Evolutionary conservation across 2,888 invertebrate genomes (phyloP).

Genomic region (Drosophila fungiperda): DNA sequence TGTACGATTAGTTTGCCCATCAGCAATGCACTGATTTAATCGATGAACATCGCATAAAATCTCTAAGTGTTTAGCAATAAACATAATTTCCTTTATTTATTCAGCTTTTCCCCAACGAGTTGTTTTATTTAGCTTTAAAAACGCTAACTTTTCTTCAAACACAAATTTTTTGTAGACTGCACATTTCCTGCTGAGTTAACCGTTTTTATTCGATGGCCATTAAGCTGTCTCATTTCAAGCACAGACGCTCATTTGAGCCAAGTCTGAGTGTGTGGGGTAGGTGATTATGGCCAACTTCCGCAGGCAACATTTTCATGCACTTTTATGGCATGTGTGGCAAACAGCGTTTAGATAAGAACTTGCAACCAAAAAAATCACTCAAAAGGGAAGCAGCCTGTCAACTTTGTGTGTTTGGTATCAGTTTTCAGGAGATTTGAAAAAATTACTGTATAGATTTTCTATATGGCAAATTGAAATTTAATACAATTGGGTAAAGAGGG

Average conservation of each 20-base stretch:
- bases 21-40: neutral
- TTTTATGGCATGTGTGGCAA: conserved; percentile 39
- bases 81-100: accelerated
- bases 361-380: conserved; percentile 14
- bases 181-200: conserved; percentile 66
- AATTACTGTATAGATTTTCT: conserved; percentile 3
- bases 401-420: conserved; percentile 32
- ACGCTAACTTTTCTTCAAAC: neutral
- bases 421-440: conserved; percentile 31
- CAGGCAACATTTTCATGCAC: conserved; percentile 41
- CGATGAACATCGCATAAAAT: neutral
- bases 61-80: neutral
- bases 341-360: conserved; percentile 65
- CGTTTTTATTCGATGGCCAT: conserved; percentile 56
- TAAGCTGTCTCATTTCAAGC: neutral
- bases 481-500: conserved; percentile 38
- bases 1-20: neutral
- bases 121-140: neutral
- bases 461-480: conserved; percentile 47
- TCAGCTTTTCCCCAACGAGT: neutral
- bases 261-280: neutral
- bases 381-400: neutral
- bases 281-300: conserved; percentile 64
- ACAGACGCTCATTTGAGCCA: neutral
- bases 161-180: neutral